These are phyloP conservation scores for Drosophila anomalata DNA, from an alignment of 2,888 invertebrate species.

Conservation along the genomic window DNA sequence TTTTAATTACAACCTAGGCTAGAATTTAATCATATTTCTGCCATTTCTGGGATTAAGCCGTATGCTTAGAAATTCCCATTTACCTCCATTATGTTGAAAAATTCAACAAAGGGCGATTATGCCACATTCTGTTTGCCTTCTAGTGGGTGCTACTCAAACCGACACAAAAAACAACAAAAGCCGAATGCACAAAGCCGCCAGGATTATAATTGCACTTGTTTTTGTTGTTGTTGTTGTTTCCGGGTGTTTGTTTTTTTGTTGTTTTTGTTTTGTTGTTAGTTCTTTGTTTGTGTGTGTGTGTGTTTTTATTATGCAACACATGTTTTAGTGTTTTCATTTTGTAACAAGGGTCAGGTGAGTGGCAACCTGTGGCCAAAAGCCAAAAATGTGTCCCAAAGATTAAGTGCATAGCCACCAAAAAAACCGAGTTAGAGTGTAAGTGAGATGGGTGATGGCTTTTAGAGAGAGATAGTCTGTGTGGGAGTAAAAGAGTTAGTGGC, in stretches of 20 bases:
- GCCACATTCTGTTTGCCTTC: constrained; percentile 10
- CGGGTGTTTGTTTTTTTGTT: constrained; percentile 8
- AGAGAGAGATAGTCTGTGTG: background rate
- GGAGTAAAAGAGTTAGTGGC: constrained; percentile 6
- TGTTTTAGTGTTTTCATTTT: constrained; percentile 29
- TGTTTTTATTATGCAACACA: constrained; percentile 34
- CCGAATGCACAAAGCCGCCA: constrained; percentile 29
- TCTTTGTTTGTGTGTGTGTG: background rate
- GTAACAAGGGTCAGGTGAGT: constrained; percentile 51
- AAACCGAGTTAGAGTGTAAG: constrained; percentile 3
- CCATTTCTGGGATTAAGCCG: background rate
- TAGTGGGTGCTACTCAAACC: constrained; percentile 39
- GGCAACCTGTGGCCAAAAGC: constrained; percentile 64
- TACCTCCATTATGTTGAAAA: constrained; percentile 6
- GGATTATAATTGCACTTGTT: constrained; percentile 45
- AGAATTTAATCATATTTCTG: background rate
- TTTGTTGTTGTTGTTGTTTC: constrained; percentile 19
- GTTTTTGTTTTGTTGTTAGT: constrained; percentile 4
- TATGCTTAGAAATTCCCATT: background rate
- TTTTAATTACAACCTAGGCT: too few relatives aligned
- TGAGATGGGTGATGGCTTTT: background rate
- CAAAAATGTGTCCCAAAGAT: constrained; percentile 47
- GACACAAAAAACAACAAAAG: constrained; percentile 10
- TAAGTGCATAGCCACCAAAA: constrained; percentile 35
- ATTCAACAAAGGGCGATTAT: constrained; percentile 29